Evolutionary conservation across 2,888 invertebrate genomes (phyloP).

Genomic region (Acrobasis suavella): DNA sequence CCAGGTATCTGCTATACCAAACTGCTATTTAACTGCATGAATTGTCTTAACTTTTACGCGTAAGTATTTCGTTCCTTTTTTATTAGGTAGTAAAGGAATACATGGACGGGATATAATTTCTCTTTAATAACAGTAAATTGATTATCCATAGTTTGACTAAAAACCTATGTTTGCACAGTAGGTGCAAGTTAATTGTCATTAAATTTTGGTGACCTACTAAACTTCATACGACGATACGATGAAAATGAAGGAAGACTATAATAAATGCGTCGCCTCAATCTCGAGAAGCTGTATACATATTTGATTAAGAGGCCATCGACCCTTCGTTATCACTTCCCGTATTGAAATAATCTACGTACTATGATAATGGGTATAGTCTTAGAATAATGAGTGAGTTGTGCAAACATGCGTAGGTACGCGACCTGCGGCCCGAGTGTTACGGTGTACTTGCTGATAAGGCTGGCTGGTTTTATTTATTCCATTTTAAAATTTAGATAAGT

Average conservation of each 20-base stretch:
- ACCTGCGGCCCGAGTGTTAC: background rate
- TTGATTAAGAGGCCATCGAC: conserved; percentile 59
- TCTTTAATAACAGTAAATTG: no score
- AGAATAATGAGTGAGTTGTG: conserved; percentile 21
- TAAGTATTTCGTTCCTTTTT: no score
- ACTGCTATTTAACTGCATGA: no score
- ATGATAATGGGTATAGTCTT: conserved; percentile 19
- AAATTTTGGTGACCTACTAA: conserved; percentile 25
- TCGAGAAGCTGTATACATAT: conserved; percentile 56
- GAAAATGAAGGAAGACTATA: conserved; percentile 34
- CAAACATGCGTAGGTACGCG: conserved; percentile 11
- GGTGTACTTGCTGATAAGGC: background rate
- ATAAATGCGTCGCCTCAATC: conserved; percentile 45
- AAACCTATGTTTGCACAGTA: background rate
- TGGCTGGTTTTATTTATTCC: background rate
- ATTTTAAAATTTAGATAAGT: background rate
- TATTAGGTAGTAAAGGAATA: no score
- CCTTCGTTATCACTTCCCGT: conserved; percentile 55
- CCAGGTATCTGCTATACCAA: no score
- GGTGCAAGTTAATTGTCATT: conserved; percentile 3
- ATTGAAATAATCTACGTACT: conserved; percentile 32
- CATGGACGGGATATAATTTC: no score
- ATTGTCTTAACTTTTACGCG: no score
- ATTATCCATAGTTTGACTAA: background rate
- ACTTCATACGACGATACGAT: conserved; percentile 26